Conservation (phyloP, 92 coral and sea anemone genomes). For the Heteractis magnifica region DNA sequence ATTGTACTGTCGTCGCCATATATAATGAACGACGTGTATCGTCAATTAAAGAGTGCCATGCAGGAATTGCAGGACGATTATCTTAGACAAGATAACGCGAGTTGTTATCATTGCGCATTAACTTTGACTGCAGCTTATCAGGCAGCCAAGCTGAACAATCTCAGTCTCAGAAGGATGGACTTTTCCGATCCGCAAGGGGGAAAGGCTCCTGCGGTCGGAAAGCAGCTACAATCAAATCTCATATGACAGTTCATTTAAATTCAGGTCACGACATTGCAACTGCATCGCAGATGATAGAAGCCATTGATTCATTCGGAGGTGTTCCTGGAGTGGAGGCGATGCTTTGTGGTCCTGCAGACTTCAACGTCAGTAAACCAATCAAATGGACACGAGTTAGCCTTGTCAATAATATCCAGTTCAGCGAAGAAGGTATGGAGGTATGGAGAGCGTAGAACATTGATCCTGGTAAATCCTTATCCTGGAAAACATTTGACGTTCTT, state of each 20-base stretch:
- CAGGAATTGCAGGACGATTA: constrained; percentile 16
- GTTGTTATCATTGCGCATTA: constrained; percentile 35
- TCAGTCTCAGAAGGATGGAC: constrained; percentile 9
- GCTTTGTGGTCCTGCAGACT: background rate
- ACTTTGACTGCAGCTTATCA: too few species aligned
- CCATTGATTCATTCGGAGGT: too few species aligned
- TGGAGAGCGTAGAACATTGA: background rate
- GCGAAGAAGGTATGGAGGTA: constrained; percentile 10
- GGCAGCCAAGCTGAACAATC: too few species aligned
- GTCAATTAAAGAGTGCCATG: constrained; percentile 20
- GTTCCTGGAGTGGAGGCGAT: background rate
- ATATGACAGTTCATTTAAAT: constrained; percentile 8
- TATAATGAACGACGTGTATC: constrained; percentile 14
- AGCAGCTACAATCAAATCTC: background rate
- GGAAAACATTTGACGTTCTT: too few species aligned
- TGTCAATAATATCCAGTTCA: constrained; percentile 6
- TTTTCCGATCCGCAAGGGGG: too few species aligned
- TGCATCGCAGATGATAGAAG: background rate
- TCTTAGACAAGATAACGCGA: constrained; percentile 26
- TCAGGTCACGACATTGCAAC: constrained; percentile 20
- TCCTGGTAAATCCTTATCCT: too few species aligned
- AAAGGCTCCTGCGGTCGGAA: background rate
- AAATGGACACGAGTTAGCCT: constrained; percentile 25
- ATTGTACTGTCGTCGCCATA: too few species aligned
- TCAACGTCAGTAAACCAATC: background rate